A percentile compares a stretch with the other conserved stretches of the same genome.
These are phyloP conservation scores for Apoda limacodes DNA, from an alignment of 2,888 invertebrate genomes.

Conservation along the genomic window DNA sequence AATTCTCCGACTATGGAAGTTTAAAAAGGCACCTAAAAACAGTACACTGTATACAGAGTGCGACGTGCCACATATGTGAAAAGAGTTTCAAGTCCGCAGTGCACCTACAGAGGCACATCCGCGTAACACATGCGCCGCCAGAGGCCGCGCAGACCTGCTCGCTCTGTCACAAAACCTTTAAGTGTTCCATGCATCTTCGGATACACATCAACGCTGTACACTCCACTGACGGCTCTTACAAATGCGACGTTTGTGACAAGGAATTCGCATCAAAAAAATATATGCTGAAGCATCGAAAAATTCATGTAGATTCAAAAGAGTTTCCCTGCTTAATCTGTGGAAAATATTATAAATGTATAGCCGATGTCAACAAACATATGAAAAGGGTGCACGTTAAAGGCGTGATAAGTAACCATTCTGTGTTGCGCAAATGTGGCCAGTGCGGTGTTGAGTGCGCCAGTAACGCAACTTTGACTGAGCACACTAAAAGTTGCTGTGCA, in stretches of 20 bases:
- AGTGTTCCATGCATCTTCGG: slow-evolving; percentile 28
- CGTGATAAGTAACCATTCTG: background rate
- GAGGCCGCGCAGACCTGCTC: slow-evolving; percentile 26
- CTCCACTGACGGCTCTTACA: slow-evolving; percentile 22
- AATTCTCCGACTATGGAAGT: slow-evolving; percentile 22
- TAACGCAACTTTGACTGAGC: too few species aligned
- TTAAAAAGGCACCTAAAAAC: slow-evolving; percentile 27
- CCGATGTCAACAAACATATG: slow-evolving; percentile 28
- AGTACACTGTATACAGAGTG: slow-evolving; percentile 24
- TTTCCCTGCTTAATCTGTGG: slow-evolving; percentile 25
- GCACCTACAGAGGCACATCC: slow-evolving; percentile 27
- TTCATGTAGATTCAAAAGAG: slow-evolving; percentile 20
- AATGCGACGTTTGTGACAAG: slow-evolving; percentile 29
- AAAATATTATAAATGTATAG: slow-evolving; percentile 24
- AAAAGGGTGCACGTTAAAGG: slow-evolving; percentile 25
- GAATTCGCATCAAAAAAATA: slow-evolving; percentile 27
- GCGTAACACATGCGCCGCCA: slow-evolving; percentile 31
- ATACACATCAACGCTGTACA: slow-evolving; percentile 30
- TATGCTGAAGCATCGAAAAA: slow-evolving; percentile 28
- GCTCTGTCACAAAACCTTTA: slow-evolving; percentile 29
- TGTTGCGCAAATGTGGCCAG: background rate
- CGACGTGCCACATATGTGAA: slow-evolving; percentile 25
- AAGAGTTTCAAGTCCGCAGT: slow-evolving; percentile 28
- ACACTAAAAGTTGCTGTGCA: too few species aligned
- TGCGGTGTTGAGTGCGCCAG: too few species aligned